Conservation (phyloP, 92 coral and sea anemone genomes). For the Paragorgia papillata region DNA sequence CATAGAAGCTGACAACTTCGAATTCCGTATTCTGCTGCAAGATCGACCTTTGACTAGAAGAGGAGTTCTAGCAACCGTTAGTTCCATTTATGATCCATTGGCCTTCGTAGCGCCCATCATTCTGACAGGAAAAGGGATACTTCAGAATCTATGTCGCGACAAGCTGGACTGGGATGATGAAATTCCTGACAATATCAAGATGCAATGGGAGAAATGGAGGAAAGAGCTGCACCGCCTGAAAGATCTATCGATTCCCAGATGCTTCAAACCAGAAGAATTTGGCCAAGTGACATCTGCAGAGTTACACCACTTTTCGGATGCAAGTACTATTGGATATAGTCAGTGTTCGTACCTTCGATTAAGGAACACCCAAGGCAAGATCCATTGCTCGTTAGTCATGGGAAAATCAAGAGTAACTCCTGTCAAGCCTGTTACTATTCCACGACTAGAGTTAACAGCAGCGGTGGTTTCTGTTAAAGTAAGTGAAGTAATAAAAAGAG, state of each 20-base stretch:
- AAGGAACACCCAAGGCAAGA: constrained; percentile 7
- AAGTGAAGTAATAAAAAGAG: background rate
- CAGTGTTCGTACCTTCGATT: constrained; percentile 19
- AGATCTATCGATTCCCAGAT: constrained; percentile 1
- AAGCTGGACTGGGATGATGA: constrained; percentile 25
- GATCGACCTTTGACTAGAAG: constrained; percentile 44
- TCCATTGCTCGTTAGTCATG: background rate
- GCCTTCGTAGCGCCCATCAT: constrained; percentile 48
- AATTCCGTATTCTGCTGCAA: constrained; percentile 47
- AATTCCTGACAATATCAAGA: constrained; percentile 1
- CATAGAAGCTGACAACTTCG: constrained; percentile 49
- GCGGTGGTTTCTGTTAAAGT: constrained; percentile 13
- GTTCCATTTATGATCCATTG: constrained; percentile 23
- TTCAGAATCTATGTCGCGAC: constrained; percentile 41
- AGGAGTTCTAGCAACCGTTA: constrained; percentile 16
- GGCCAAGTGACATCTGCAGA: constrained; percentile 21
- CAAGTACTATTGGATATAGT: constrained; percentile 8
- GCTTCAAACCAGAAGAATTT: constrained; percentile 23
- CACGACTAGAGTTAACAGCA: constrained; percentile 15
- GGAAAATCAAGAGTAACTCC: constrained; percentile 3
- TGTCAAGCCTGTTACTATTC: background rate
- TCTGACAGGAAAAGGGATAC: constrained; percentile 44
- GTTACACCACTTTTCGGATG: constrained; percentile 20
- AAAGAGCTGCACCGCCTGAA: constrained; percentile 8
- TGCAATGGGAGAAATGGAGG: constrained; percentile 30